Base-by-base conservation (phyloP, 2,797 vertebrate species). In the Bucorvus abyssinicus region DNA sequence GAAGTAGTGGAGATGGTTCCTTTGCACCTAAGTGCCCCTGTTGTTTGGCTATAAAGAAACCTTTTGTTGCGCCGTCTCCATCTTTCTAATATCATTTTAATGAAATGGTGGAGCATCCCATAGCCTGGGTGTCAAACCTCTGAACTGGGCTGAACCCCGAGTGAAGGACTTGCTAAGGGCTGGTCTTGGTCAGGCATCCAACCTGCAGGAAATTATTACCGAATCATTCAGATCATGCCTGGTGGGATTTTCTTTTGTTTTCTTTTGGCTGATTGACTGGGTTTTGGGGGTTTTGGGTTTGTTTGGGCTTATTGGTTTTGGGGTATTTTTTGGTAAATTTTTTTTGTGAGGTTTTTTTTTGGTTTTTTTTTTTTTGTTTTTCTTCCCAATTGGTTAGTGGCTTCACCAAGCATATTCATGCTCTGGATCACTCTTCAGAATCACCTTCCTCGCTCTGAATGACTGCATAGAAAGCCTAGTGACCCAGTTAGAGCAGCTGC, bases 221-320 rank as follows among this genome's bases (percentile, higher is more conserved):
- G 38, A 52, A 26, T 40, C 5, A 11, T 65, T 59, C 38, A 53
- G 18, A 36, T 60, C 15, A 42, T 60, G 26, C 8, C 7, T 60
- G 47, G 27, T 36, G 56, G 7, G 9, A 20, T 21, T 34, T 22
- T n/a, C 17, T n/a, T 57, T 36, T 60, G 21, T 57, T n/a, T 47
- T 38, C 11, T 9, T 83, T 71, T 34, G 7, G 3, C 8, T 45
- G 8, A 7, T 57, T 30, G 8, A 2, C 10, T 38, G 5, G 5
- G 49, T 23, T 34, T 36, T 26, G 21, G 49, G 47, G 32, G 15
- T 34, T 52, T 60, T 15, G 27, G 29, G 6, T 29, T 47, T n/a
- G 3, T 23, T 24, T n/a, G 9, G 6, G 6, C 0, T 29, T 22
- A 60, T 49, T 12, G 2, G 9, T 20, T 30, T 30, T 24, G 15